Percentiles rank a stretch among this genome's conserved stretches.
These are phyloP conservation scores for Mobula birostris DNA, from an alignment of 2,113 vertebrate genomes.

Conservation along the genomic window DNA sequence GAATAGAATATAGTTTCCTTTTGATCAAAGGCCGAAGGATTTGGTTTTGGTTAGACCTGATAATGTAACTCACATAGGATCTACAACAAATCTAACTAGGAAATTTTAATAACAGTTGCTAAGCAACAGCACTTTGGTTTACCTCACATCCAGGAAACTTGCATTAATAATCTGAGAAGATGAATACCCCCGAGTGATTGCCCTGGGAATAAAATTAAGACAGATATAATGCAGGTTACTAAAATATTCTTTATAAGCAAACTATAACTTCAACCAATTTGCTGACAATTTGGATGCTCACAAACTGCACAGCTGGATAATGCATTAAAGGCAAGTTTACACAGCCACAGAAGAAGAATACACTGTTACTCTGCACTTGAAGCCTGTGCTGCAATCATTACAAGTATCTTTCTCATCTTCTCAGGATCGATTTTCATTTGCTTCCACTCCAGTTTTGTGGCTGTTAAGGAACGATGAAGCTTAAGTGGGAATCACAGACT, in stretches of 20 bases:
- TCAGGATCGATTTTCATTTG: background rate
- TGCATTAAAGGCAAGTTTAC: background rate
- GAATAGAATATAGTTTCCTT: background rate
- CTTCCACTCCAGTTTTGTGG: no score
- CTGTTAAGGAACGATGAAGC: no score
- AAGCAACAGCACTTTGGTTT: background rate
- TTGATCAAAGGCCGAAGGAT: background rate
- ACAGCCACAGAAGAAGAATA: no score
- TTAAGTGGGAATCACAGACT: no score
- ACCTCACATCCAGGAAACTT: constrained; percentile 54
- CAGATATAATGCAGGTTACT: background rate
- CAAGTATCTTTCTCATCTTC: background rate
- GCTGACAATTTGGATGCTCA: background rate
- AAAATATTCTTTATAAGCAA: background rate
- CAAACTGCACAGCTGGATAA: background rate
- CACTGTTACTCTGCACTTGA: background rate
- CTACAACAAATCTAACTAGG: background rate
- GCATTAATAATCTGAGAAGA: constrained; percentile 52
- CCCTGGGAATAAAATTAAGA: constrained; percentile 41
- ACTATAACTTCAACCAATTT: background rate
- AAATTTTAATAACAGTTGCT: background rate
- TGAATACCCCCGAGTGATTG: constrained; percentile 47
- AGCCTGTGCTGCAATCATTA: background rate
- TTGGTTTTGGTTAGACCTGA: background rate
- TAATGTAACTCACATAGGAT: background rate